phyloP scores from a whole-genome alignment of 2,888 invertebrate genomes.

The Aporophyla lueneburgensis region DNA sequence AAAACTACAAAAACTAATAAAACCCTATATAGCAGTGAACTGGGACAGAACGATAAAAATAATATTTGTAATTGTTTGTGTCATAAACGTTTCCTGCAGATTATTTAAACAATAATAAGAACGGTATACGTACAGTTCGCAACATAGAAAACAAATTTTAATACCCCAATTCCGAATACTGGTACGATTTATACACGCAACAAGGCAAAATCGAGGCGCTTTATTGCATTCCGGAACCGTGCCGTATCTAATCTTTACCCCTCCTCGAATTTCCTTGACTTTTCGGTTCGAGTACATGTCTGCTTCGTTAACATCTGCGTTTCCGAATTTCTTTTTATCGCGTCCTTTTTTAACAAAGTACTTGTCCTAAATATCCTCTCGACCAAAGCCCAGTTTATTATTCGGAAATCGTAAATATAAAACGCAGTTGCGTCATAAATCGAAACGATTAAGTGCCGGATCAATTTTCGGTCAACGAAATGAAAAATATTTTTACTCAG shows the following conservation, averaged over 20 bases:
- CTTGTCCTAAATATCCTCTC: constrained; percentile 44
- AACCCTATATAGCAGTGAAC: not conserved
- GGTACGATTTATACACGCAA: constrained; percentile 29
- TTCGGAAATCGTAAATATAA: constrained; percentile 68
- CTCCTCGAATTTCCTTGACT: not conserved
- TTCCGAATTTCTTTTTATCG: constrained; percentile 8
- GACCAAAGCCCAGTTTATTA: constrained; percentile 55
- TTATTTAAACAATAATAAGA: constrained; percentile 1
- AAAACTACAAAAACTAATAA: not conserved
- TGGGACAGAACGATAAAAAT: not conserved
- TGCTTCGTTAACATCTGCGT: constrained; percentile 36
- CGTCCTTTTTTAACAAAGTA: constrained; percentile 30
- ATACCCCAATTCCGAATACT: constrained; percentile 36
- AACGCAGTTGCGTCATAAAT: constrained; percentile 65
- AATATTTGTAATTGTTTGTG: not conserved
- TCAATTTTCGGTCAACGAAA: constrained; percentile 65
- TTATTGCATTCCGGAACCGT: constrained; percentile 54
- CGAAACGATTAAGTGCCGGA: constrained; percentile 65
- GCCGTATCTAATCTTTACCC: constrained; percentile 30
- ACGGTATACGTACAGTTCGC: constrained; percentile 1
- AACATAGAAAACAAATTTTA: constrained; percentile 37
- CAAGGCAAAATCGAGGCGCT: constrained; percentile 27
- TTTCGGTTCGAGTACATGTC: constrained; percentile 4
- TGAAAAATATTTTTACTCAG: constrained; percentile 65
- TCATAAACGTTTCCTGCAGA: not conserved